These are phyloP conservation scores for Teleogryllus occipitalis DNA, from an alignment of 1,140 invertebrate species.

Conservation along the genomic window DNA sequence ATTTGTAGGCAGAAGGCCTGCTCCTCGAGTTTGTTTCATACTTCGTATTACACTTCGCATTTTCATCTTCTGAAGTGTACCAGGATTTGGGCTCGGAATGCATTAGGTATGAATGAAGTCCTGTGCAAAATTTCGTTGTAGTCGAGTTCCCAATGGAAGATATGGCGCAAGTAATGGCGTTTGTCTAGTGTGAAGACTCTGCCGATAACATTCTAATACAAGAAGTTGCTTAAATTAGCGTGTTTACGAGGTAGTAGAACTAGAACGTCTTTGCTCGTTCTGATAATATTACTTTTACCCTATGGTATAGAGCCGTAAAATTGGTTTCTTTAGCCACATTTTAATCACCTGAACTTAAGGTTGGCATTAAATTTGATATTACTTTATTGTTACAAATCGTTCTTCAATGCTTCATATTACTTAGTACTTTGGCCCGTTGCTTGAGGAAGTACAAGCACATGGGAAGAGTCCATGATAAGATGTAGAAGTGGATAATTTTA, in stretches of 20 bases:
- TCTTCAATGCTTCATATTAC: not conserved
- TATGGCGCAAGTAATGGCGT: conserved; percentile 34
- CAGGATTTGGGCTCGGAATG: conserved; percentile 32
- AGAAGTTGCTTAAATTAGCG: not conserved
- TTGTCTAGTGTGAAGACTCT: conserved; percentile 31
- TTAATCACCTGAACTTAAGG: not conserved
- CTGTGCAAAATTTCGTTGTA: conserved; percentile 31
- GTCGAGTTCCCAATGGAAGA: conserved; percentile 33
- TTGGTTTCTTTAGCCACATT: not conserved
- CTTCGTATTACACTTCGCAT: conserved; percentile 9
- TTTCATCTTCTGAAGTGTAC: conserved; percentile 12
- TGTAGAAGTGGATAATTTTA: not conserved
- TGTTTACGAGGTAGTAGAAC: not conserved
- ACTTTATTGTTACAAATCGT: not conserved
- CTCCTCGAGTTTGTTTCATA: conserved; percentile 10
- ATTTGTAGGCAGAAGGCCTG: conserved; percentile 12
- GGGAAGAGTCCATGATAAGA: not conserved
- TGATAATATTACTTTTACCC: not conserved
- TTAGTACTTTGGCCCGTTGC: not conserved
- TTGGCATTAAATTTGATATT: conserved; percentile 6
- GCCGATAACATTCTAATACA: not conserved
- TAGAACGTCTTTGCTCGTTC: not conserved
- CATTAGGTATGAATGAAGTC: conserved; percentile 37
- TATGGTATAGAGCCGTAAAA: not conserved
- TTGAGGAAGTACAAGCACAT: not conserved